Evolutionary conservation across 2,888 invertebrate species (phyloP).

Genomic region (Synergus laeviventris): DNA sequence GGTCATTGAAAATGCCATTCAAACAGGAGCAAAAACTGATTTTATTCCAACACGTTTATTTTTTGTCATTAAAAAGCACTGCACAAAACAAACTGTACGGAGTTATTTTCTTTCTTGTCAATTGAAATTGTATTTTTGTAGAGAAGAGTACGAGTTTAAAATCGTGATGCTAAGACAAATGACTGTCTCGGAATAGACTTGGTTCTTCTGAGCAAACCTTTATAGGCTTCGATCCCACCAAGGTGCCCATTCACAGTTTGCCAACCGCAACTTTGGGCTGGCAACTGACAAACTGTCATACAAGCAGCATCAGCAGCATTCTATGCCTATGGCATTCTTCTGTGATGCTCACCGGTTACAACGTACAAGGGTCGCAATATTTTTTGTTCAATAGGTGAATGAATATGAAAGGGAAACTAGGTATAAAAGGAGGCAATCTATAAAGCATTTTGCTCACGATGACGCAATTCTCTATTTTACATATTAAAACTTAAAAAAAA

Average conservation of each 20-base stretch:
- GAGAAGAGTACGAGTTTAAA: background rate
- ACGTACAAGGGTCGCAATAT: background rate
- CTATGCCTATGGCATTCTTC: background rate
- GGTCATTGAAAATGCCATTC: no score
- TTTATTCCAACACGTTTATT: background rate
- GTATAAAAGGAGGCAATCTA: background rate
- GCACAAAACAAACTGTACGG: background rate
- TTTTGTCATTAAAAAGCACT: no score
- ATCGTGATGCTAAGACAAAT: constrained; percentile 4
- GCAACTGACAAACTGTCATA: constrained; percentile 20
- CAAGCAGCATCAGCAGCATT: background rate
- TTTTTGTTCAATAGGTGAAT: background rate
- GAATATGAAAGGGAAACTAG: background rate
- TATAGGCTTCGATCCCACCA: constrained; percentile 37
- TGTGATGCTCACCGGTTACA: background rate
- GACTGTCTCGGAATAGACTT: constrained; percentile 20
- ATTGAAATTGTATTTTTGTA: background rate
- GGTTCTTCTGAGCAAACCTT: constrained; percentile 29
- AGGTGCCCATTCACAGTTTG: background rate
- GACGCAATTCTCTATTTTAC: background rate
- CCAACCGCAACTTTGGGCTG: background rate
- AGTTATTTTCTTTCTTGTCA: background rate
- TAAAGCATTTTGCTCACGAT: background rate
- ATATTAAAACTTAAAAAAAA: background rate
- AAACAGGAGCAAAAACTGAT: no score